These are phyloP conservation scores for Galaxias olidus DNA, from an alignment of 2,797 vertebrate species.

Conservation along the genomic window DNA sequence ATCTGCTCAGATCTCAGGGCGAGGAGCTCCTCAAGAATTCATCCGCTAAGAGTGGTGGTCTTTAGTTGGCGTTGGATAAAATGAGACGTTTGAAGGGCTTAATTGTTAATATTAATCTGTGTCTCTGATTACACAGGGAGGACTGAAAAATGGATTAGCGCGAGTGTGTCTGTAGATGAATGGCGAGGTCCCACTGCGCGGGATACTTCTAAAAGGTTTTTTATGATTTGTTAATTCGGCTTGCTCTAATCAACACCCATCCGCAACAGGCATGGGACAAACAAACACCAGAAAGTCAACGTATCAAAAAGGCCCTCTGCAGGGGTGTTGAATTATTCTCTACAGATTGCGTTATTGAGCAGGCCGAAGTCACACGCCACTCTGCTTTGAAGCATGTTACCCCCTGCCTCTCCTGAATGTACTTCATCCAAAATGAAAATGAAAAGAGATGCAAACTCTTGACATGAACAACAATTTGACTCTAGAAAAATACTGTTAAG, in stretches of 20 bases:
- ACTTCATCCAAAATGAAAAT: constrained; percentile 57
- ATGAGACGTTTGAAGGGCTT: constrained; percentile 66
- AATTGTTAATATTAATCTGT: constrained; percentile 79
- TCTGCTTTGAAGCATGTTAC: constrained; percentile 28
- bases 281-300: constrained; percentile 59
- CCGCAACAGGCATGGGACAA: constrained; percentile 56
- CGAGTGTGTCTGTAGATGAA: constrained; percentile 38
- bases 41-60: constrained; percentile 52
- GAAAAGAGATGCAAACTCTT: constrained; percentile 34
- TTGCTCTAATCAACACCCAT: constrained; percentile 53
- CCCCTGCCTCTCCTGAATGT: constrained; percentile 32
- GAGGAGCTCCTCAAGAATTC: constrained; percentile 56
- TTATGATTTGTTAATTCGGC: constrained; percentile 72
- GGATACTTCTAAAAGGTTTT: constrained; percentile 37
- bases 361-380: constrained; percentile 34
- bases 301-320: constrained; percentile 58
- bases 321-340: constrained; percentile 51
- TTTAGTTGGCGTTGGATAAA: constrained; percentile 71
- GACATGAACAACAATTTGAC: constrained; percentile 27
- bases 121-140: constrained; percentile 63
- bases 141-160: constrained; percentile 68
- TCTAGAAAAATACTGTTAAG: constrained; percentile 4
- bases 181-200: constrained; percentile 46
- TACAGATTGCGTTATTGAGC: constrained; percentile 16
- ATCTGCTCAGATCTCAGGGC: constrained; percentile 60